Percentiles rank a stretch among this genome's conserved stretches.
Conservation (phyloP, 2,888 invertebrate species). For the Thereva unica region DNA sequence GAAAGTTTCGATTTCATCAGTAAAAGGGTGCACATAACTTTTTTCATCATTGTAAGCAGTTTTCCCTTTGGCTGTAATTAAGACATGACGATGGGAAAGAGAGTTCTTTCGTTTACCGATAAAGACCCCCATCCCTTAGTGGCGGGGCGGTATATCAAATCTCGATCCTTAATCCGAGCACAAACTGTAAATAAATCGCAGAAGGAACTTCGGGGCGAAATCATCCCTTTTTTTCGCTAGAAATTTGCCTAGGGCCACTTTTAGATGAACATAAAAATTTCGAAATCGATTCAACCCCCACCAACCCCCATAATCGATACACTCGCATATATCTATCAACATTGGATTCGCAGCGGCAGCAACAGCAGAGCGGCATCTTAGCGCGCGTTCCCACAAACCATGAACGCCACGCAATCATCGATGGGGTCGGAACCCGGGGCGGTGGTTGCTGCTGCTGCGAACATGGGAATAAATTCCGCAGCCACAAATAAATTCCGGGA, state of each 20-base stretch:
- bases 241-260: slow-evolving; percentile 10
- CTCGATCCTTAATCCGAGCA: too few relatives aligned
- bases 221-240: not conserved
- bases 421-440: slow-evolving; percentile 10
- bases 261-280: slow-evolving; percentile 24
- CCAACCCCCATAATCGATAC: not conserved
- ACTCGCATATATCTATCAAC: too few relatives aligned
- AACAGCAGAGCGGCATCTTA: too few relatives aligned
- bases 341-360: too few relatives aligned
- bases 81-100: too few relatives aligned
- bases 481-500: slow-evolving; percentile 32
- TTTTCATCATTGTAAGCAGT: too few relatives aligned
- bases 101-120: too few relatives aligned
- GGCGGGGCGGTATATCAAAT: too few relatives aligned
- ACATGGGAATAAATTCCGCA: slow-evolving; percentile 23
- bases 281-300: slow-evolving; percentile 18
- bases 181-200: slow-evolving; percentile 5
- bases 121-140: too few relatives aligned
- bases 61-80: too few relatives aligned
- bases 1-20: too few relatives aligned
- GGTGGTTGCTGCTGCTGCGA: not conserved
- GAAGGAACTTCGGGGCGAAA: not conserved
- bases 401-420: slow-evolving; percentile 11
- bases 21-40: too few relatives aligned
- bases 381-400: not conserved